A percentile compares a stretch with the other conserved stretches of the same genome.
These are phyloP conservation scores for Panzeria rudis DNA, from an alignment of 2,888 invertebrate species.

Conservation along the genomic window DNA sequence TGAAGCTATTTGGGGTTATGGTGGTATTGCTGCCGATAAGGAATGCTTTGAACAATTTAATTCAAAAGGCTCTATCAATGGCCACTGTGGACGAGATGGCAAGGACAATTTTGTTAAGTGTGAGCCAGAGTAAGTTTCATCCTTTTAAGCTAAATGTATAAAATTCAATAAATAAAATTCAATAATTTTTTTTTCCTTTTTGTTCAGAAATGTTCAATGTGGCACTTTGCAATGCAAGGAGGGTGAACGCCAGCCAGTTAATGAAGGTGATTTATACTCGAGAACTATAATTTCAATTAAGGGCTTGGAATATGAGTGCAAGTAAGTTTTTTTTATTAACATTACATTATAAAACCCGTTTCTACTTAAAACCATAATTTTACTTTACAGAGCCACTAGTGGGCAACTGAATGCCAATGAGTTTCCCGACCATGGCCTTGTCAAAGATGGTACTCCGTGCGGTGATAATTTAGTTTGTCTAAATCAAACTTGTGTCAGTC, in stretches of 20 bases:
- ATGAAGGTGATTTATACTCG: constrained; percentile 92
- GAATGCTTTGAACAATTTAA: constrained; percentile 98
- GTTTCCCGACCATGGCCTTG: constrained; percentile 92
- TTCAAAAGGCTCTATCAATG: constrained; percentile 96
- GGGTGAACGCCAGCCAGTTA: constrained; percentile 92
- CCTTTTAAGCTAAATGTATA: background rate
- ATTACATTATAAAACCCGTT: background rate
- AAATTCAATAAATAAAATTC: constrained; percentile 2
- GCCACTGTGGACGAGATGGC: constrained; percentile 95
- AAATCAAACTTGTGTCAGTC: constrained; percentile 95
- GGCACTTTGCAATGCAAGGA: constrained; percentile 97
- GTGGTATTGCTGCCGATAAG: constrained; percentile 91
- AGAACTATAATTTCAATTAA: constrained; percentile 95
- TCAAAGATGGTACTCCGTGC: constrained; percentile 96
- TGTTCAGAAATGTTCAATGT: constrained; percentile 92
- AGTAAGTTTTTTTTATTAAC: constrained; percentile 87
- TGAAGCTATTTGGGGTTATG: constrained; percentile 96
- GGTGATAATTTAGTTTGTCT: constrained; percentile 96
- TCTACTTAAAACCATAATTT: background rate
- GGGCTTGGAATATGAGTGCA: constrained; percentile 97
- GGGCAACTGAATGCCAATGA: constrained; percentile 86
- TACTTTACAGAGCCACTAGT: constrained; percentile 87
- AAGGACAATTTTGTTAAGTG: constrained; percentile 93
- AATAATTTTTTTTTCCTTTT: background rate
- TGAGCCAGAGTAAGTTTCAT: constrained; percentile 89